Percentiles rank a stretch among this genome's conserved stretches.
These are phyloP conservation scores for Huso huso DNA, from an alignment of 2,797 vertebrate species.

Conservation along the genomic window DNA sequence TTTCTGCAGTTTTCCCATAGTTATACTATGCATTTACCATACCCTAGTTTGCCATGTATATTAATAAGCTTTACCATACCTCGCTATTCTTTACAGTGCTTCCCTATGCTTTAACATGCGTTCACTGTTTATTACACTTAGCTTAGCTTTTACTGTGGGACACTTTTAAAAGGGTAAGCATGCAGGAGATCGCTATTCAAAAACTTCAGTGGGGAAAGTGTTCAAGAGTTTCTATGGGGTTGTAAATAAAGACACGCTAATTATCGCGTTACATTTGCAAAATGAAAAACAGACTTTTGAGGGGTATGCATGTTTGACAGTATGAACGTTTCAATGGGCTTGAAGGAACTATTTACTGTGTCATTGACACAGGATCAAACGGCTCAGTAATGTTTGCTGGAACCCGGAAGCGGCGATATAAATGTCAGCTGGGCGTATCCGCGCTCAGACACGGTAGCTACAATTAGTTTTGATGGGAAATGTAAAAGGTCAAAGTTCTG, in stretches of 20 bases:
- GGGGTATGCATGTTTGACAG: background rate
- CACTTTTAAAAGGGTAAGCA: too few relatives aligned
- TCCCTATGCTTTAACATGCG: too few relatives aligned
- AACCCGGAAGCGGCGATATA: background rate
- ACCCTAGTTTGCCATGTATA: too few relatives aligned
- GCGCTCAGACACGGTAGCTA: constrained; percentile 7
- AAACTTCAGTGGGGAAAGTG: too few relatives aligned
- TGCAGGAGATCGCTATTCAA: too few relatives aligned
- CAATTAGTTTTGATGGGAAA: constrained; percentile 20
- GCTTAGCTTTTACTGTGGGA: too few relatives aligned
- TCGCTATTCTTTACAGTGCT: too few relatives aligned
- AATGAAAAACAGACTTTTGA: background rate
- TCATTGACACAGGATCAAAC: background rate
- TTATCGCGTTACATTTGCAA: background rate
- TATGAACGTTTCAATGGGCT: background rate
- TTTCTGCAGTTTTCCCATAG: too few relatives aligned
- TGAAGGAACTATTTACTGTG: background rate
- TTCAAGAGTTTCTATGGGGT: background rate
- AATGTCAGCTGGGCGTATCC: background rate
- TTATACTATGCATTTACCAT: too few relatives aligned
- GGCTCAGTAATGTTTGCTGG: background rate
- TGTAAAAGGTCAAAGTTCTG: constrained; percentile 40
- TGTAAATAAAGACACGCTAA: background rate
- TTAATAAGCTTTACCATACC: too few relatives aligned
- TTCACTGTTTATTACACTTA: too few relatives aligned